Base-by-base conservation (phyloP, 1,140 invertebrate species). In the Drosophila triauraria region DNA sequence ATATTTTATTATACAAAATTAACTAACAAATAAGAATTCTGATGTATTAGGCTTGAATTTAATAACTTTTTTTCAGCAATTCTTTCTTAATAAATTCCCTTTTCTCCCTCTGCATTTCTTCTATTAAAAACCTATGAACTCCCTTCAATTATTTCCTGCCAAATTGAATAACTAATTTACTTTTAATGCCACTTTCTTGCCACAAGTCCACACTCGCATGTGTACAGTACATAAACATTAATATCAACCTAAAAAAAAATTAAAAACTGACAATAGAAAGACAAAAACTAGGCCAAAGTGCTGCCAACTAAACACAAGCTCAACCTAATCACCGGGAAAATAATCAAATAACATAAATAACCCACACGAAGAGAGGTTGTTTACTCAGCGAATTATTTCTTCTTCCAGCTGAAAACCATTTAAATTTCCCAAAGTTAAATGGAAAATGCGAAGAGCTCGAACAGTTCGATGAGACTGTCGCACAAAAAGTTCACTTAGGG, bases 151-250 rank as follows among this genome's bases (percentile, higher is more conserved):
- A 20, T 30, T 15, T 62, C 12, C 44, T 62, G 75, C 38, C 46
- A 50, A 53, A 62, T 53, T 54, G 35, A 54, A 78, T 51, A 60
- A 80, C 54, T 84, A 71, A 88, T 84, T 80, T 65, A 69, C 62
- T 84, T 81, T 80, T 84, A 90, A 88, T 90, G 75, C 80, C 70
- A 90, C 84, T 88, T 88, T 88, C 80, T 79, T 59, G 47, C 42
- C 53, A 67, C 25, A 38, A 43, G 56, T 27, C 20, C n/a, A 69
- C 48, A 78, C 75, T 76, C 62, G 70, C 78, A 85, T 78, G 82
- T 85, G 57, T 44, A 65, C 51, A 63, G 58, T 30, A 58, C 65
- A 77, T 79, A 79, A 87, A 63, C 64, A 79, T 60, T 54, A 35
- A 78, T 47, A 58, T 58, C 23, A 15, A 59, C 17, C 53, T 71